Evolutionary conservation across 2,113 vertebrate genomes (phyloP).

Genomic region (Herpailurus yagouaroundi): DNA sequence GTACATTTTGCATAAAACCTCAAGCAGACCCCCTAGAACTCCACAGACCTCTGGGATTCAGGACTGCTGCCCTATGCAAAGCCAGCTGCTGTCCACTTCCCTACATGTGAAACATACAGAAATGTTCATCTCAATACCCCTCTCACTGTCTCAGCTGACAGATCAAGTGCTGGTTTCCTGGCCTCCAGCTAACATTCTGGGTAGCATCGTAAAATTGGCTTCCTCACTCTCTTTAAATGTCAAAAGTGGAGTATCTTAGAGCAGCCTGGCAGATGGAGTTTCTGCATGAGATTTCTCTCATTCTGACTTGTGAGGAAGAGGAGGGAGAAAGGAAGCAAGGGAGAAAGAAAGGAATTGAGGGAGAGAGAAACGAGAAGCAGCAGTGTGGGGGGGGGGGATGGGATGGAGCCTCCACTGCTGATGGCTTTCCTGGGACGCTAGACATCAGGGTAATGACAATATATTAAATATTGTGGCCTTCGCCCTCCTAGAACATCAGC

Average conservation of each 20-base stretch:
- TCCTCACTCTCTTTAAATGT: background rate
- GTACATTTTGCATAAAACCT: background rate
- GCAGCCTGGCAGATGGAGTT: background rate
- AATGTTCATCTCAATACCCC: background rate
- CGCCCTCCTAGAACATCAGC: background rate
- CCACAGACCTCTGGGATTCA: background rate
- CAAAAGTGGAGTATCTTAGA: background rate
- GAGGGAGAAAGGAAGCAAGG: background rate
- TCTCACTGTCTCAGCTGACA: background rate
- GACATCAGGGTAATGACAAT: too few relatives aligned
- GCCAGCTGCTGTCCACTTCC: background rate
- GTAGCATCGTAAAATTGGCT: background rate
- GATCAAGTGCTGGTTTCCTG: background rate
- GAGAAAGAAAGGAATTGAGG: background rate
- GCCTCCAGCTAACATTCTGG: background rate
- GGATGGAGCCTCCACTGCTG: background rate
- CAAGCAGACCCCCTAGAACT: background rate
- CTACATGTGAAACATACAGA: background rate
- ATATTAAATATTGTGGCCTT: background rate
- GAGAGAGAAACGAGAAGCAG: background rate
- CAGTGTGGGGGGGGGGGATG: rapidly evolving
- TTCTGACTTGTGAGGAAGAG: background rate
- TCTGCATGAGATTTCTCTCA: background rate
- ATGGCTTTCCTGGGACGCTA: background rate
- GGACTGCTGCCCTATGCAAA: background rate